Base-by-base conservation (phyloP, 1,140 invertebrate species). In the Aphaenogaster floridana region DNA sequence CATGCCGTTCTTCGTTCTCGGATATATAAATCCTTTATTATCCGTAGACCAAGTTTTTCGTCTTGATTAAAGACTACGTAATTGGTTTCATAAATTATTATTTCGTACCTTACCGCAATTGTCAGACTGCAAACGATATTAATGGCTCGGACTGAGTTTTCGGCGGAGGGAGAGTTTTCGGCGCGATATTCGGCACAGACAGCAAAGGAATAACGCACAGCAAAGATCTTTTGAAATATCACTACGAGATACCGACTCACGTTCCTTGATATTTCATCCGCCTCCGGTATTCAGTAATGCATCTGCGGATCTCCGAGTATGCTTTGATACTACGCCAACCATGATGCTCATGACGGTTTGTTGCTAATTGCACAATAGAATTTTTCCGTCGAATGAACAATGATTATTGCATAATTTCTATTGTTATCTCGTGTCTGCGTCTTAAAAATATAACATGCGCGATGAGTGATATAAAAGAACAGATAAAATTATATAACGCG, bases 211-310 rank as follows among this genome's bases (percentile, higher is more conserved):
- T 83, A 83, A 83, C 36, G 68, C 54, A 21, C 68, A 52, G 80
- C 42, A 61, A 83, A 74, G 54, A 84, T 84, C 80, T 84, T 76
- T 76, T 76, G 69, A 84, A 61, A 84, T 61, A 76, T 84, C 80
- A 61, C 17, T 34, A 17, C 54, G 80, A 50, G 52, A 74, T 83
- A 50, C 68, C 69, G 34, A 72, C 42, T 84, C 34, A 42, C 54
- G 11, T 76, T 84, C 59, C 57, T 61, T 84, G 42, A 74, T 74
- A 84, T 61, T 76, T 61, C 69, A 84, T 39, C 54, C 21, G 39
- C 11, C 11, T 83, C 1, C 42, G 69, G 63, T 72, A 84, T 61
- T 28, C 42, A 21, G 52, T 36, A 83, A 74, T 72, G 79, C 66
- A 74, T 74, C 42, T 15, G 54, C 80, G 69, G 13, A 48, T 63